phyloP scores from a whole-genome alignment of 1,140 invertebrate genomes.

The Pseudachorutes palmiensis region DNA sequence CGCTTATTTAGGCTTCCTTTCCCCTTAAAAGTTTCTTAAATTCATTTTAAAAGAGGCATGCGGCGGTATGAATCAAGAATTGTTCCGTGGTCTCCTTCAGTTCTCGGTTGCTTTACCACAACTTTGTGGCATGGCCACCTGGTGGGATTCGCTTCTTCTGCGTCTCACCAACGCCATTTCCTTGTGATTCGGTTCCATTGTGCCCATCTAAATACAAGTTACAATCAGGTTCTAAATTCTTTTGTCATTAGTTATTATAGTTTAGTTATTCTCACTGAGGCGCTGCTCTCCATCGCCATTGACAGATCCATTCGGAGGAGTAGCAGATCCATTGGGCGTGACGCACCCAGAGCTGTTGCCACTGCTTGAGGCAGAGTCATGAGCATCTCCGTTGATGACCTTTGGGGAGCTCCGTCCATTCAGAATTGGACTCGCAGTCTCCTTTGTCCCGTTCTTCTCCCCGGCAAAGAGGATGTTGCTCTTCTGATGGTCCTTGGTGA shows the following conservation, averaged over 20 bases:
- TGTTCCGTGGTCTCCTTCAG: no score
- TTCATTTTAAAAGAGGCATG: no score
- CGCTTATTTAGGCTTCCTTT: no score
- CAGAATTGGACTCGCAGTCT: conserved; percentile 18
- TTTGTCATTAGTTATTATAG: not conserved
- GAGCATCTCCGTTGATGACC: conserved; percentile 42
- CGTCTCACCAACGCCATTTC: conserved; percentile 29
- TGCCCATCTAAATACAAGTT: not conserved
- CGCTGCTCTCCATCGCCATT: conserved; percentile 11
- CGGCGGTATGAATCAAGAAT: no score
- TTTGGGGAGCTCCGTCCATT: conserved; percentile 43
- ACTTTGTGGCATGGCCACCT: conserved; percentile 47
- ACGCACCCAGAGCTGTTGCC: conserved; percentile 11
- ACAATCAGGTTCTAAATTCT: not conserved
- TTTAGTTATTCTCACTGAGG: conserved; percentile 7
- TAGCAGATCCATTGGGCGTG: conserved; percentile 7
- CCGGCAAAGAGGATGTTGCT: conserved; percentile 40
- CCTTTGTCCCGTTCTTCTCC: conserved; percentile 41
- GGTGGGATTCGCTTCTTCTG: conserved; percentile 46
- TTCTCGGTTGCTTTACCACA: no score
- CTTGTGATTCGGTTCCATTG: conserved; percentile 17
- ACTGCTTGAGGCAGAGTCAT: conserved; percentile 10
- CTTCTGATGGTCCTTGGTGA: conserved; percentile 42
- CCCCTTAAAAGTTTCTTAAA: no score
- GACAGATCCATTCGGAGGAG: conserved; percentile 11